phyloP scores from a whole-genome alignment of 1,140 invertebrate species.

The Papilio glaucus region DNA sequence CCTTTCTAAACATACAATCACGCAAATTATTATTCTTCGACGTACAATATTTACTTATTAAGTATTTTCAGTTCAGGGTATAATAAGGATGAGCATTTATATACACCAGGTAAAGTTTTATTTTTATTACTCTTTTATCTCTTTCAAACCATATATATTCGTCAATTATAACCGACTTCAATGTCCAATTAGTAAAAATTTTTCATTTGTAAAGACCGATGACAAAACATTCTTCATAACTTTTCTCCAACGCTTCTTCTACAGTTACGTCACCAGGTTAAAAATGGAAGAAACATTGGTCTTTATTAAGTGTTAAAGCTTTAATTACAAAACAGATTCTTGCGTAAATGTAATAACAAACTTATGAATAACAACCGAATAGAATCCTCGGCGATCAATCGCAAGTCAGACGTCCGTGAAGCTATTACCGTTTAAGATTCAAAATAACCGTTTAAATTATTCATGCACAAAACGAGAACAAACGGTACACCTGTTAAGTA shows the following conservation, averaged over 20 bases:
- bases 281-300: too few species aligned
- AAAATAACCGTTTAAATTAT: constrained; percentile 21
- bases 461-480: constrained; percentile 17
- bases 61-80: too few species aligned
- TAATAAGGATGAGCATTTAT: too few species aligned
- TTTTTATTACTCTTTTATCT: too few species aligned
- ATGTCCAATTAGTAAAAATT: too few species aligned
- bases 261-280: too few species aligned
- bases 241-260: too few species aligned
- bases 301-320: background rate
- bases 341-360: background rate
- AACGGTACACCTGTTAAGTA: constrained; percentile 17
- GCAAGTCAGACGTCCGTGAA: background rate
- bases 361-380: background rate
- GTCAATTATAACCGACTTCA: too few species aligned
- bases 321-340: background rate
- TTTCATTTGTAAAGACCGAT: too few species aligned
- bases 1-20: constrained; percentile 15
- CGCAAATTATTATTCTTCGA: background rate
- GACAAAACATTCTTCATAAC: too few species aligned
- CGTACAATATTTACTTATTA: background rate
- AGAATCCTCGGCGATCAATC: background rate
- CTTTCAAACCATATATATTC: too few species aligned
- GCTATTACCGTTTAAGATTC: constrained; percentile 10
- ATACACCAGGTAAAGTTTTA: too few species aligned